Evolutionary conservation across 1,140 invertebrate genomes (phyloP).

Genomic region (Parasteatoda tepidariorum): DNA sequence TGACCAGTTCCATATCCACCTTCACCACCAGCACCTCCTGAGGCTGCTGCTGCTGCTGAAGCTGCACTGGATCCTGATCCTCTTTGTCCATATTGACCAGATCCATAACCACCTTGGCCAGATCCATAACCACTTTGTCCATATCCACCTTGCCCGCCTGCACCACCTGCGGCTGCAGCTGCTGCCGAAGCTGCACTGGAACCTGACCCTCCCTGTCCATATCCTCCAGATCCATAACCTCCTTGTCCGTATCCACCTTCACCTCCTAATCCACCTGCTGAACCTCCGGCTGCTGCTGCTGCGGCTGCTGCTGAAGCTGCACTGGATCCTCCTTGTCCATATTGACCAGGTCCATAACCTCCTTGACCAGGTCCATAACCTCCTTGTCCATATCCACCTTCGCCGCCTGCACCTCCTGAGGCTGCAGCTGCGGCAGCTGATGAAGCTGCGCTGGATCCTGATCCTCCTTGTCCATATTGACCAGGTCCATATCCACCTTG

Average conservation of each 20-base stretch:
- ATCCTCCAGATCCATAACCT: not conserved
- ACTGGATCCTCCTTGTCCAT: not conserved
- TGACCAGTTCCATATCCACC: not conserved
- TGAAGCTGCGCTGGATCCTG: not conserved
- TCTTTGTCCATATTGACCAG: too few relatives aligned
- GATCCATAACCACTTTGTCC: constrained; percentile 1
- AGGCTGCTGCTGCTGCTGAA: not conserved
- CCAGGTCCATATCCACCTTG: not conserved
- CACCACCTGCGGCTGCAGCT: not conserved
- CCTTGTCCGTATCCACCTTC: not conserved
- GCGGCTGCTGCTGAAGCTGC: not conserved
- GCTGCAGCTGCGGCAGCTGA: not conserved
- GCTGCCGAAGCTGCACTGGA: not conserved
- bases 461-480: not conserved
- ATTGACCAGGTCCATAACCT: not conserved
- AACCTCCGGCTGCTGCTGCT: not conserved
- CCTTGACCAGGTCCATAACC: not conserved
- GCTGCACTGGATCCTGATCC: too few relatives aligned
- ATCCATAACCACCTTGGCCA: too few relatives aligned
- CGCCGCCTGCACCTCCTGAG: not conserved
- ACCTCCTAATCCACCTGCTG: not conserved
- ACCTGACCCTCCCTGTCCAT: not conserved
- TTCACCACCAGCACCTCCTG: not conserved
- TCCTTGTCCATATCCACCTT: not conserved
- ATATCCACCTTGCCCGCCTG: not conserved